These are phyloP conservation scores for Lycopodina hypogea DNA, from an alignment of 37 sponge, comb jelly and placozoan genomes.

Conservation along the genomic window DNA sequence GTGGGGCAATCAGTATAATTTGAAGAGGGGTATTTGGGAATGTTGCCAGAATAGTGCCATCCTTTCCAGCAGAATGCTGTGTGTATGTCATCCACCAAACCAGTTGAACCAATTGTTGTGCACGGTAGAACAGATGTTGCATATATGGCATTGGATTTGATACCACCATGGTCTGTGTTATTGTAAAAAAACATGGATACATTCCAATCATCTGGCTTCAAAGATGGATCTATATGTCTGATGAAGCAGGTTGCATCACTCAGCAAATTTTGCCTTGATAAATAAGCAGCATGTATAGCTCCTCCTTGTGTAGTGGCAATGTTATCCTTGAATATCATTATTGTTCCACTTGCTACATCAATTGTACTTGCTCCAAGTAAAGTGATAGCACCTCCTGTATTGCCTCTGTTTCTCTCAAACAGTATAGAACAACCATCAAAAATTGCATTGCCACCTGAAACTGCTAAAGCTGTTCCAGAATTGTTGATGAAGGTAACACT, in stretches of 20 bases:
- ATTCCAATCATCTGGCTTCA: conserved; percentile 13
- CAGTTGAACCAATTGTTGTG: conserved; percentile 8
- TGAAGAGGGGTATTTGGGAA: neutral
- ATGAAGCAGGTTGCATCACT: conserved; percentile 41
- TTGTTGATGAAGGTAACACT: conserved; percentile 18
- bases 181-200: conserved; percentile 3
- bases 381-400: conserved; percentile 60
- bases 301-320: conserved; percentile 42
- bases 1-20: neutral
- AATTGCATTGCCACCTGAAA: conserved; percentile 15
- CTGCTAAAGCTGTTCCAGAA: conserved; percentile 42
- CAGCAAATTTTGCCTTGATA: conserved; percentile 17
- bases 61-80: conserved; percentile 21
- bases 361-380: conserved; percentile 26
- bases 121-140: conserved; percentile 50
- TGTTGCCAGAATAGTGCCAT: conserved; percentile 11
- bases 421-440: conserved; percentile 5
- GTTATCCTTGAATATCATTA: conserved; percentile 38
- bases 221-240: conserved; percentile 1
- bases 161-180: conserved; percentile 16
- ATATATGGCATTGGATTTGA: conserved; percentile 47
- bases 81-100: too few species aligned
- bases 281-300: conserved; percentile 31
- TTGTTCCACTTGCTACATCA: neutral
- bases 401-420: conserved; percentile 38